A percentile compares a stretch with the other conserved stretches of the same genome.
Conservation (phyloP, 2,888 invertebrate genomes). For the Thecocarcelia acutangulata region DNA sequence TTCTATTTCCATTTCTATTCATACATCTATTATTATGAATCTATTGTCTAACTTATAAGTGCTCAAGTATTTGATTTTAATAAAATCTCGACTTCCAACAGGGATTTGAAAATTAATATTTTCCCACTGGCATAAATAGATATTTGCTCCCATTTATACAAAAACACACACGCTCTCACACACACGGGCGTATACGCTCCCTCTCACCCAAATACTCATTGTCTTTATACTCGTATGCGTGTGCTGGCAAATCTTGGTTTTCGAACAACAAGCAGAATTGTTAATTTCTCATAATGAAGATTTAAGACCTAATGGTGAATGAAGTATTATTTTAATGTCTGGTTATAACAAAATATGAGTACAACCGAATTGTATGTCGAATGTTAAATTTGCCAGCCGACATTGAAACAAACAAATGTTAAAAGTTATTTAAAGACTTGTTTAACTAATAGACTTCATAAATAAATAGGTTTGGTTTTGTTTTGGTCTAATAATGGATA, state of each 20-base stretch:
- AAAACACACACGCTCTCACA: too few species aligned
- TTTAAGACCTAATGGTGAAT: slow-evolving; percentile 52
- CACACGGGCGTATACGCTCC: too few species aligned
- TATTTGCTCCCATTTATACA: background rate
- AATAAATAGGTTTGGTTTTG: background rate
- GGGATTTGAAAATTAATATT: background rate
- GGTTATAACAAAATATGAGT: slow-evolving; percentile 23
- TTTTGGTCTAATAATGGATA: background rate
- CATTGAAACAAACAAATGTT: slow-evolving; percentile 3
- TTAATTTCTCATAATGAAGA: slow-evolving; percentile 47
- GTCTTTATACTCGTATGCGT: background rate
- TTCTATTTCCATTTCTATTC: too few species aligned
- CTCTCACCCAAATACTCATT: too few species aligned
- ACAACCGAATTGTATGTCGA: slow-evolving; percentile 3
- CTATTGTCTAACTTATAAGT: too few species aligned
- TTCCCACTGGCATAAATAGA: background rate
- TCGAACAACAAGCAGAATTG: slow-evolving; percentile 11
- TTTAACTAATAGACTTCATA: background rate
- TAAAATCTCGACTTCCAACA: background rate
- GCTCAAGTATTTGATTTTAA: too few species aligned
- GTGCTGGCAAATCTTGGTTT: slow-evolving; percentile 4
- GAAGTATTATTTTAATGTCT: slow-evolving; percentile 48
- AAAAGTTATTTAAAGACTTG: slow-evolving; percentile 18
- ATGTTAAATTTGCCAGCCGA: slow-evolving; percentile 13
- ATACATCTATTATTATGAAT: too few species aligned